Evolutionary conservation across 2,888 invertebrate genomes (phyloP), one percentile per base, ranked within the genome.

Genomic region (Slavum lentiscoides): DNA sequence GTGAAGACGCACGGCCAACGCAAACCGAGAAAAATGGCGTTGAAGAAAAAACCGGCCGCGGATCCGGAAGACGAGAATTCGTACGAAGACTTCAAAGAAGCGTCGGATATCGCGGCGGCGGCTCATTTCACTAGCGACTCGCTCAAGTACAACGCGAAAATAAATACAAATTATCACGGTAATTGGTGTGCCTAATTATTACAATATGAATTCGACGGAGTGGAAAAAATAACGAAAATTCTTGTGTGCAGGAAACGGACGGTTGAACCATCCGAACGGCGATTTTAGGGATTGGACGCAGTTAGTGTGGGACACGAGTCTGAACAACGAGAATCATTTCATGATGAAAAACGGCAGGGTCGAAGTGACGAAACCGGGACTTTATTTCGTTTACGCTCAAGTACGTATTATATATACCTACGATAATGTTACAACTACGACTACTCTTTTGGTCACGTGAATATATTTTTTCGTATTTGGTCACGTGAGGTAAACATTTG

Each of bases 361-460:
- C 49, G 82, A 76, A 69, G 15, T 82, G 23, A 73, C 53, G 23
- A 68, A 39, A 43, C 6, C 70, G 1, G 82, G 82, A 15, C 30
- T 82, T 30, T 82, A 82, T 73, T 82, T 68, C 49, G 74, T 82
- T 68, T 82, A 82, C 37, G 81, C 82, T 49, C 82, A 82, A 62
- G 82, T 82, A 62, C 66, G 81, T 30, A 30, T 30, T 30, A 4
- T 30, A n/a, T n/a, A n/a, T n/a, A n/a, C n/a, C n/a, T n/a, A 23
- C 30, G 17, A 68, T 23, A 15, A 11, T 17, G 8, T 2, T 6
- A 5, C 11, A 1, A 49, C 15, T 11, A 5, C 11, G 5, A 49
- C 15, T 11, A 3, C 1, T 49, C 11, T 11, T 49, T 15, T 11
- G 49, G 15, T 49, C 49, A 15, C 49, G 49, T 49, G 49, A 49